phyloP scores from a whole-genome alignment of 2,113 vertebrate species.

The Bothrops jararaca region DNA sequence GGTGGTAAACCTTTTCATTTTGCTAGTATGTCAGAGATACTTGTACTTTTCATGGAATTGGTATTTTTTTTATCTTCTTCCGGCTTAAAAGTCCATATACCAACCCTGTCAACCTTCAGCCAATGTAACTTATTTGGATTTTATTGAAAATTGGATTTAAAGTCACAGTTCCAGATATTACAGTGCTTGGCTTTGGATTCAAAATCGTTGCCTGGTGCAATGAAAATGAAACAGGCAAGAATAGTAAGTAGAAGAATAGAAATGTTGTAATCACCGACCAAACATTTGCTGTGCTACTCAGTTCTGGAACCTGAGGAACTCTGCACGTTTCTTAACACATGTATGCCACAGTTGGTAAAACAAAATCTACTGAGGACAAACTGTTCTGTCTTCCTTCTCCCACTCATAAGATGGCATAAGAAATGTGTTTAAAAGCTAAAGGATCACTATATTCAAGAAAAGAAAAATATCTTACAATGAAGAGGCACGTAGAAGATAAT shows the following conservation, averaged over 20 bases:
- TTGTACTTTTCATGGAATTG: background rate
- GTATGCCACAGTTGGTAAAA: background rate
- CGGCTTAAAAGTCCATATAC: background rate
- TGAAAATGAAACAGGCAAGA: background rate
- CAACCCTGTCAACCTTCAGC: background rate
- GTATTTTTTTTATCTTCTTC: background rate
- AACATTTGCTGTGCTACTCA: background rate
- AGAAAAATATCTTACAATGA: background rate
- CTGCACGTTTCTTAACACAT: slow-evolving; percentile 19
- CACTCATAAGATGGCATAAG: slow-evolving; percentile 31
- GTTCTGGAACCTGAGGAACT: background rate
- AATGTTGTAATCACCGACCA: background rate
- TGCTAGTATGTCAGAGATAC: background rate
- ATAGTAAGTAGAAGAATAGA: background rate
- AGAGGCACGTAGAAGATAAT: background rate
- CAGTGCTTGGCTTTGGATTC: background rate
- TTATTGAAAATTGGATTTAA: background rate
- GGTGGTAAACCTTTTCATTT: background rate
- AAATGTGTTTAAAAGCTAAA: slow-evolving; percentile 1
- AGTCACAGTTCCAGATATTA: background rate
- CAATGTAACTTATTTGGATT: background rate
- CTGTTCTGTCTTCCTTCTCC: slow-evolving; percentile 18
- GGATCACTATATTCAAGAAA: background rate
- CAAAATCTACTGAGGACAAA: slow-evolving; percentile 16
- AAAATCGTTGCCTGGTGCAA: background rate